Conservation (phyloP, 2,113 vertebrate species). For the Saimiri boliviensis region DNA sequence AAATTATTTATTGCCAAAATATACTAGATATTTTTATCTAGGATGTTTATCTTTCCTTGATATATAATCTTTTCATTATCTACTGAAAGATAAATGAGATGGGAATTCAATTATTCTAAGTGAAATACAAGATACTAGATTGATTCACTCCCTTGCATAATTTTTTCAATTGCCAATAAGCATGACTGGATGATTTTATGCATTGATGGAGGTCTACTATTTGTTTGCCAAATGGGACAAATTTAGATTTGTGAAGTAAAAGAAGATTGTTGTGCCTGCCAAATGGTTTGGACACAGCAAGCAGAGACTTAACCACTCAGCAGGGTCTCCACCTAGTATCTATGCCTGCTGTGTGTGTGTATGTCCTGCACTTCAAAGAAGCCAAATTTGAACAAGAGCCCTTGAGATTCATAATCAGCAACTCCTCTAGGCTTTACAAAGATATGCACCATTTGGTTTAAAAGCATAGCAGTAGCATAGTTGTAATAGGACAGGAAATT, state of each 20-base stretch:
- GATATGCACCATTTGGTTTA: conserved; percentile 34
- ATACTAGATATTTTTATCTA: background rate
- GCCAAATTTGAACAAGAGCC: conserved; percentile 48
- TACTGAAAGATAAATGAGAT: background rate
- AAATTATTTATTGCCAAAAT: conserved; percentile 9
- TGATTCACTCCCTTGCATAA: background rate
- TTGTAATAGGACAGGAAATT: conserved; percentile 10
- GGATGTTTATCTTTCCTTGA: background rate
- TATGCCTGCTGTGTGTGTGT: conserved; percentile 33
- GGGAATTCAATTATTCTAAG: background rate
- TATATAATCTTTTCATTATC: background rate
- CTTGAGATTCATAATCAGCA: conserved; percentile 59
- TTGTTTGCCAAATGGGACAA: conserved; percentile 62
- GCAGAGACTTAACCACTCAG: conserved; percentile 64
- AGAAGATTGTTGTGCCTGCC: background rate
- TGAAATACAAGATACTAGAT: conserved; percentile 44
- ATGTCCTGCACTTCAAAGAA: conserved; percentile 40
- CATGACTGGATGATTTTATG: conserved; percentile 33
- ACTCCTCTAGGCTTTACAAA: conserved; percentile 46
- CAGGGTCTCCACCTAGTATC: conserved; percentile 55
- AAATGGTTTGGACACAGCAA: conserved; percentile 63
- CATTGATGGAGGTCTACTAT: background rate
- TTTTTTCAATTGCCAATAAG: conserved; percentile 8
- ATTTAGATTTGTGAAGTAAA: conserved; percentile 52
- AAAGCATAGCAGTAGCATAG: conserved; percentile 8